Evolutionary conservation across 2,888 invertebrate genomes (phyloP).

Genomic region (Sarcophaga carnaria): DNA sequence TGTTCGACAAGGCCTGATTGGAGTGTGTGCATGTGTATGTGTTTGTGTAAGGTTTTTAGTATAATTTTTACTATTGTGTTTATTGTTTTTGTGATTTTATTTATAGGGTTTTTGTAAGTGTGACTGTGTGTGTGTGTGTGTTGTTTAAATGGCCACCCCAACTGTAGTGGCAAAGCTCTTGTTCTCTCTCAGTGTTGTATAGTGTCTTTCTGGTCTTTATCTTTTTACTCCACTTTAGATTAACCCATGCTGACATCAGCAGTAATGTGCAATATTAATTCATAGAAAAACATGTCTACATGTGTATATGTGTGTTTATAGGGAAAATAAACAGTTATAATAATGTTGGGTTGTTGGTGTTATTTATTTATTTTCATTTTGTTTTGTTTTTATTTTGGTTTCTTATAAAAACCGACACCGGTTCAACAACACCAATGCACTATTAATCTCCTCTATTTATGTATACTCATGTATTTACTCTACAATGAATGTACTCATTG

Average conservation of each 20-base stretch:
- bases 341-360: constrained; percentile 19
- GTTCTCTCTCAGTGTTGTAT: neutral
- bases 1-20: constrained; percentile 24
- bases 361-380: constrained; percentile 6
- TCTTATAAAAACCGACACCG: constrained; percentile 69
- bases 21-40: neutral
- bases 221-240: constrained; percentile 62
- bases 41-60: neutral
- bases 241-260: constrained; percentile 68
- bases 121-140: no score
- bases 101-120: constrained; percentile 3
- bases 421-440: constrained; percentile 71
- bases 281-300: constrained; percentile 60
- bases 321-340: constrained; percentile 36
- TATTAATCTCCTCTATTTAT: constrained; percentile 54
- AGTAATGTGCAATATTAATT: constrained; percentile 63
- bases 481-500: constrained; percentile 35
- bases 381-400: constrained; percentile 55
- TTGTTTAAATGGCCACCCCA: constrained; percentile 40
- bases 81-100: constrained; percentile 27
- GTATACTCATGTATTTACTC: constrained; percentile 41
- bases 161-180: constrained; percentile 38
- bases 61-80: constrained; percentile 11
- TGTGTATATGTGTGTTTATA: constrained; percentile 5
- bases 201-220: constrained; percentile 42